phyloP scores from a whole-genome alignment of 2,888 invertebrate genomes.

The Pristionchus exspectatus region DNA sequence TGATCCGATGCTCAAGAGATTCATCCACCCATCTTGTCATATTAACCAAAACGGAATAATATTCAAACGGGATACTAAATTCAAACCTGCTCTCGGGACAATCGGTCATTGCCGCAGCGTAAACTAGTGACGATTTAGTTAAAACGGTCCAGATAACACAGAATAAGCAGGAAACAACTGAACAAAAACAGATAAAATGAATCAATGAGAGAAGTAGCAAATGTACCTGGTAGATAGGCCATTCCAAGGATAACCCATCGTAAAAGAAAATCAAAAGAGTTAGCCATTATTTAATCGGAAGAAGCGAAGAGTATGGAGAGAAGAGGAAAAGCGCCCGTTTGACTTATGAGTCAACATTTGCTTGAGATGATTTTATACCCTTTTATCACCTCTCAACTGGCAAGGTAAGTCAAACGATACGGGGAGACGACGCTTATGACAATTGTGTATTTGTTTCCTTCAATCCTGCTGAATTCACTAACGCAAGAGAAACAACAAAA shows the following conservation, averaged over 20 bases:
- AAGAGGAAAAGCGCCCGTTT: background rate
- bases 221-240: background rate
- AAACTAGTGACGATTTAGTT: background rate
- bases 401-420: background rate
- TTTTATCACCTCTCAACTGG: background rate
- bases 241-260: background rate
- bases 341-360: conserved; percentile 17
- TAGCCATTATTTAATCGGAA: background rate
- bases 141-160: background rate
- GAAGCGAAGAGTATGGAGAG: background rate
- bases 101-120: background rate
- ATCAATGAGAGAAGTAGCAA: background rate
- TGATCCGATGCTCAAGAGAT: background rate
- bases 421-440: background rate
- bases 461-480: no score
- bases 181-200: no score
- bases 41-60: background rate
- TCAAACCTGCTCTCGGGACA: background rate
- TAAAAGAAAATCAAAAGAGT: background rate
- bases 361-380: conserved; percentile 8
- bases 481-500: no score
- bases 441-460: no score
- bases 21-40: background rate
- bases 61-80: background rate
- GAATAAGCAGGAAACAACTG: background rate